phyloP scores from a whole-genome alignment of 2,113 vertebrate species.

The Hirundichthys speculiger region DNA sequence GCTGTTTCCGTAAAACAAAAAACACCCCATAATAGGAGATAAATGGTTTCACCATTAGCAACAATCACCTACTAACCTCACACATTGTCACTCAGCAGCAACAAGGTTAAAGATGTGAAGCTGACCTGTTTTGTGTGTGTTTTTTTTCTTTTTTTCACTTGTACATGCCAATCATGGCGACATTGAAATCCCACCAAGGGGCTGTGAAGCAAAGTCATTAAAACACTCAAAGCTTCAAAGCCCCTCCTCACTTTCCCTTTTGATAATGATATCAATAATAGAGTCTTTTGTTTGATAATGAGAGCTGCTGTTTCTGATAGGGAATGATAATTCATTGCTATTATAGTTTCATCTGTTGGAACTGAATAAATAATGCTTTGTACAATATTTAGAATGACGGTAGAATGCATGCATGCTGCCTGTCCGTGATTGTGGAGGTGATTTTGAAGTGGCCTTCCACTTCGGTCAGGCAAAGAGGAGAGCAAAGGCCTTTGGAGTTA shows the following conservation, averaged over 20 bases:
- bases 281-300: conserved; percentile 75
- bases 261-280: conserved; percentile 74
- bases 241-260: conserved; percentile 43
- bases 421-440: conserved; percentile 61
- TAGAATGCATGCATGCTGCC: conserved; percentile 47
- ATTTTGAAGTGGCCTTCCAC: conserved; percentile 51
- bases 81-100: conserved; percentile 57
- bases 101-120: conserved; percentile 70
- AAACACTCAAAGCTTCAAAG: conserved; percentile 41
- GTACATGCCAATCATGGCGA: conserved; percentile 50
- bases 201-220: conserved; percentile 59
- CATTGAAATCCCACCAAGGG: conserved; percentile 52
- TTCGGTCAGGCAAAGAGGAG: conserved; percentile 30
- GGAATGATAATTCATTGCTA: conserved; percentile 68
- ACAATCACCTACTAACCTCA: conserved; percentile 61
- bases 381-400: conserved; percentile 30
- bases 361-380: conserved; percentile 58
- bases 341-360: conserved; percentile 66
- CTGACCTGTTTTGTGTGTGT: conserved; percentile 49
- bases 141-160: conserved; percentile 8
- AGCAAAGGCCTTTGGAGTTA: conserved; percentile 59
- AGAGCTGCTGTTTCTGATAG: conserved; percentile 65
- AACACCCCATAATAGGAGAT: conserved; percentile 27
- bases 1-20: conserved; percentile 63
- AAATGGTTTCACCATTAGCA: conserved; percentile 38